A percentile compares a stretch with the other conserved stretches of the same genome.
Conservation (phyloP, 2,113 vertebrate genomes). For the Phasianus colchicus region DNA sequence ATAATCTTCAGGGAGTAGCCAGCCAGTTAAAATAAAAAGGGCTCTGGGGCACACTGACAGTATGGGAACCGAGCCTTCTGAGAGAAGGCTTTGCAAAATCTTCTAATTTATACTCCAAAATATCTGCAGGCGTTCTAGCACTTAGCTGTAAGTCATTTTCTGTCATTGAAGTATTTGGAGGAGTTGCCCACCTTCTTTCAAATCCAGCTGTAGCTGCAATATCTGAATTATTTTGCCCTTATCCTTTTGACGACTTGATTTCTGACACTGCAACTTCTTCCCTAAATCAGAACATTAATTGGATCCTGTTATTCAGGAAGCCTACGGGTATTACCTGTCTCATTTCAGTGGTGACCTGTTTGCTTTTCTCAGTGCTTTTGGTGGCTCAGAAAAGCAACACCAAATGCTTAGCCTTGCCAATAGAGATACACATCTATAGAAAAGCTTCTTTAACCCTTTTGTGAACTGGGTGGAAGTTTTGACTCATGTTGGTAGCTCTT, state of each 20-base stretch:
- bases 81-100: background rate
- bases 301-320: background rate
- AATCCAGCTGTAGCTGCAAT: background rate
- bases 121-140: constrained; percentile 28
- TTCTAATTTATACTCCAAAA: background rate
- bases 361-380: background rate
- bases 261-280: background rate
- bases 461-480: background rate
- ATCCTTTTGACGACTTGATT: background rate
- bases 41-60: background rate
- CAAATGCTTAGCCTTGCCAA: background rate
- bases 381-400: background rate
- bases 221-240: background rate
- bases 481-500: background rate
- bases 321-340: background rate
- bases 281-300: background rate
- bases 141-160: constrained; percentile 7
- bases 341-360: background rate
- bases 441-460: background rate
- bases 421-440: background rate
- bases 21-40: constrained; percentile 43
- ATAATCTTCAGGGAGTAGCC: background rate
- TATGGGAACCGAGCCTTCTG: constrained; percentile 1
- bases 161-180: background rate
- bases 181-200: background rate